These are phyloP conservation scores for Odontesthes bonariensis DNA, from an alignment of 2,113 vertebrate genomes.

Conservation along the genomic window DNA sequence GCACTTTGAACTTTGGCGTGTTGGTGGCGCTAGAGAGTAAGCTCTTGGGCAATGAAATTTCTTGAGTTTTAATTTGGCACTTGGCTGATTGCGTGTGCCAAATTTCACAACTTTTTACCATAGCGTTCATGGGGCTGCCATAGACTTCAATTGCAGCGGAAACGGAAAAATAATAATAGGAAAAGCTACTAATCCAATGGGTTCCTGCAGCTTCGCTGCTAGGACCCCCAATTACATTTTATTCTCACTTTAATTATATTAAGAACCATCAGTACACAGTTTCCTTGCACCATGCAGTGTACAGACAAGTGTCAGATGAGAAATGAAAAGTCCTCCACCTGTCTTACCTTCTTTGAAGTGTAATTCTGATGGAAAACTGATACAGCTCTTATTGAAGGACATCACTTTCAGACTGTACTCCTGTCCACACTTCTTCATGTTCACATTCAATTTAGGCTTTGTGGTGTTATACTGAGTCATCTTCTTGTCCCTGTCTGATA, in stretches of 20 bases:
- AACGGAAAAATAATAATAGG: too few relatives aligned
- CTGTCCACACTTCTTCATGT: conserved; percentile 65
- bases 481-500: conserved; percentile 26
- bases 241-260: neutral
- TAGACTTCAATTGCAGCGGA: too few relatives aligned
- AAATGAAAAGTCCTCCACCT: neutral
- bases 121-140: too few relatives aligned
- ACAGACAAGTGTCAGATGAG: neutral
- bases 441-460: conserved; percentile 32
- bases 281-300: neutral
- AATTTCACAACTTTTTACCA: too few relatives aligned
- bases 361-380: conserved; percentile 63
- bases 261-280: neutral
- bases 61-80: too few relatives aligned
- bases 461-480: conserved; percentile 56
- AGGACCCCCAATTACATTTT: too few relatives aligned
- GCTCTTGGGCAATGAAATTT: too few relatives aligned
- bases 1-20: too few relatives aligned
- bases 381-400: conserved; percentile 70
- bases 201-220: too few relatives aligned
- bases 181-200: too few relatives aligned
- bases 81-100: too few relatives aligned
- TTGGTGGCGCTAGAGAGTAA: too few relatives aligned
- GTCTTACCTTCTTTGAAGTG: conserved; percentile 71
- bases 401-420: conserved; percentile 67